Conservation (phyloP, 2,888 invertebrate genomes). For the Apeira syringaria region DNA sequence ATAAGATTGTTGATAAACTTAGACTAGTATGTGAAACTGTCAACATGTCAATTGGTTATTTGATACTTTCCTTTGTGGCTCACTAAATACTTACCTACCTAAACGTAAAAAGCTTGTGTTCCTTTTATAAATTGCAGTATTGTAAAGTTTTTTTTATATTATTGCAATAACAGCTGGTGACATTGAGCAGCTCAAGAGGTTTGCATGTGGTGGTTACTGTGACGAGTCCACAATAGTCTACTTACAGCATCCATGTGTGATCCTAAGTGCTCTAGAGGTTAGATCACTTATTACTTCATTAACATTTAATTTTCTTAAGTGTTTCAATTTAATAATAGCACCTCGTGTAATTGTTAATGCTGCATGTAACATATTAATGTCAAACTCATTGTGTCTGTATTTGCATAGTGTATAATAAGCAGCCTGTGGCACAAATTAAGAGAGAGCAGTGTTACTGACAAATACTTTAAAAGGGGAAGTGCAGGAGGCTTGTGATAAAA, state of each 20-base stretch:
- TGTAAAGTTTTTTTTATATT: neutral
- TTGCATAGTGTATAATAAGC: no score
- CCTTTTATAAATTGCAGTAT: neutral
- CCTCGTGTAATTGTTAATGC: no score
- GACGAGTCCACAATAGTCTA: conserved; percentile 94
- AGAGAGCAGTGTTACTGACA: no score
- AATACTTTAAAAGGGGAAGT: no score
- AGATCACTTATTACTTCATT: conserved; percentile 30
- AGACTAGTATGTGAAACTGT: no score
- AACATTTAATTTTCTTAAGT: conserved; percentile 5
- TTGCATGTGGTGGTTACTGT: conserved; percentile 92
- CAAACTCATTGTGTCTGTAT: no score
- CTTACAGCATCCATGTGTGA: conserved; percentile 93
- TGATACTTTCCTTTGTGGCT: neutral
- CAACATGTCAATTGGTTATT: neutral
- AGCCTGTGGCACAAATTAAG: no score
- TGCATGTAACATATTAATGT: no score
- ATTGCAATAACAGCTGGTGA: conserved; percentile 84
- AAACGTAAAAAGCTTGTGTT: neutral
- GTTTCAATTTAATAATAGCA: conserved; percentile 12
- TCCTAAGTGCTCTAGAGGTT: conserved; percentile 92
- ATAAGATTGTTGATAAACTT: neutral
- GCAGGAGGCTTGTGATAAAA: no score
- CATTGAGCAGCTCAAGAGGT: conserved; percentile 92
- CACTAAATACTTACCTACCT: no score